Evolutionary conservation across 2,797 vertebrate species (phyloP).

Genomic region (Sparidentex hasta): DNA sequence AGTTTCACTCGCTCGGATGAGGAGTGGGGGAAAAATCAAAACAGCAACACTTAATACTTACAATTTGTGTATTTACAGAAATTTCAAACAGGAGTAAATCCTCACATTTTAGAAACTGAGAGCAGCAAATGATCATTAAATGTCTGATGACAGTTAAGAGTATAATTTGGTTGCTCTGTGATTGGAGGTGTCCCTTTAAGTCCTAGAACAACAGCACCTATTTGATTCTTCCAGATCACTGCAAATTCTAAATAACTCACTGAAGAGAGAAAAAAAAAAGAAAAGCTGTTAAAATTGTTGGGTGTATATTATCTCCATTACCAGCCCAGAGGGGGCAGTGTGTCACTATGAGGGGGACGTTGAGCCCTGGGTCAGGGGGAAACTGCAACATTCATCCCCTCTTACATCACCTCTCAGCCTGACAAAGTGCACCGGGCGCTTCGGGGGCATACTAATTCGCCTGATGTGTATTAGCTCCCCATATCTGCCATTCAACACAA

Average conservation of each 20-base stretch:
- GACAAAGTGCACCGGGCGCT: slow-evolving; percentile 80
- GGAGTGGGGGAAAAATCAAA: not conserved
- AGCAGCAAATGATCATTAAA: not conserved
- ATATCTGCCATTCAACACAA: slow-evolving; percentile 78
- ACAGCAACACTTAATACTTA: not conserved
- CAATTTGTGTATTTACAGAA: no score
- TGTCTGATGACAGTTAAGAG: not conserved
- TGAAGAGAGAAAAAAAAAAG: not conserved
- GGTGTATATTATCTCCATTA: slow-evolving; percentile 56
- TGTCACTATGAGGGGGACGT: slow-evolving; percentile 77
- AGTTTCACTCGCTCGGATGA: not conserved
- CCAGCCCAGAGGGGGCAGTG: slow-evolving; percentile 87
- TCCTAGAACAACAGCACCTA: not conserved
- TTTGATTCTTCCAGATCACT: slow-evolving; percentile 30
- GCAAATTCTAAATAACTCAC: slow-evolving; percentile 29
- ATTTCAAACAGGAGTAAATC: not conserved
- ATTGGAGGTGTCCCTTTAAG: not conserved
- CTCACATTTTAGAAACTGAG: not conserved
- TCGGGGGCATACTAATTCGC: slow-evolving; percentile 81
- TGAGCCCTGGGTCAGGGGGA: slow-evolving; percentile 71
- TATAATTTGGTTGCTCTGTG: not conserved
- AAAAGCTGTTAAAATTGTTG: slow-evolving; percentile 21
- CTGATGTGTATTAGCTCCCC: slow-evolving; percentile 70
- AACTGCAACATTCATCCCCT: slow-evolving; percentile 82
- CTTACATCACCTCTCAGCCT: slow-evolving; percentile 83